Conservation (phyloP, 1,140 invertebrate genomes). For the Drosophila paulistorum region DNA sequence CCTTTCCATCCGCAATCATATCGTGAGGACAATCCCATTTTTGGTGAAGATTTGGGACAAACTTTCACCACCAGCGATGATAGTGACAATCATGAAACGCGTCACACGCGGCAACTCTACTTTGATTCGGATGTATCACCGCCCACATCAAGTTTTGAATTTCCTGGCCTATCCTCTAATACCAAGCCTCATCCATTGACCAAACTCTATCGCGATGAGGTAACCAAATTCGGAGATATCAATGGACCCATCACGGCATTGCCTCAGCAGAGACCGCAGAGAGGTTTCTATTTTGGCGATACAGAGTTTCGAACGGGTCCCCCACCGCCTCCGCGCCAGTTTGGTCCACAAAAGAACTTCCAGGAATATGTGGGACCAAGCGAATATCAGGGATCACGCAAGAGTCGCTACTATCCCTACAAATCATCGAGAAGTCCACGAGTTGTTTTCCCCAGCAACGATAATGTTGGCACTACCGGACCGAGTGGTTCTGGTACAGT, state of each 20-base stretch:
- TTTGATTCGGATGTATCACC: conserved; percentile 62
- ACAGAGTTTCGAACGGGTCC: conserved; percentile 72
- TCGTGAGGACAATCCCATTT: conserved; percentile 78
- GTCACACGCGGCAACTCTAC: conserved; percentile 71
- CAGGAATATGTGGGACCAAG: conserved; percentile 69
- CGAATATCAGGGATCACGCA: conserved; percentile 70
- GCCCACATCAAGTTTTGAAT: conserved; percentile 67
- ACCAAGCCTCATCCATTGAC: conserved; percentile 73
- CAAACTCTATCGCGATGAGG: conserved; percentile 78
- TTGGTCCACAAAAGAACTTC: conserved; percentile 76
- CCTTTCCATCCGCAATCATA: conserved; percentile 79
- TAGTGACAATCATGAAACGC: conserved; percentile 59
- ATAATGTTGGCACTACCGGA: conserved; percentile 83
- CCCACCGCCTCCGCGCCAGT: conserved; percentile 59
- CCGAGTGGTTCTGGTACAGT: conserved; percentile 65
- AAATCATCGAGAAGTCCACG: conserved; percentile 84
- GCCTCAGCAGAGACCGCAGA: conserved; percentile 66
- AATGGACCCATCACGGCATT: conserved; percentile 81
- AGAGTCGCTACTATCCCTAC: conserved; percentile 74
- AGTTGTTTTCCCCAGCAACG: conserved; percentile 85
- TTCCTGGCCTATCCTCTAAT: conserved; percentile 71
- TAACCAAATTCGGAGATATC: conserved; percentile 82
- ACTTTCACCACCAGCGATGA: conserved; percentile 37
- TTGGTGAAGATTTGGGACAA: conserved; percentile 76
- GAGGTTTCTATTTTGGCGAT: conserved; percentile 73